Conservation (phyloP, 2,888 invertebrate species). For the Tridacna gigas region DNA sequence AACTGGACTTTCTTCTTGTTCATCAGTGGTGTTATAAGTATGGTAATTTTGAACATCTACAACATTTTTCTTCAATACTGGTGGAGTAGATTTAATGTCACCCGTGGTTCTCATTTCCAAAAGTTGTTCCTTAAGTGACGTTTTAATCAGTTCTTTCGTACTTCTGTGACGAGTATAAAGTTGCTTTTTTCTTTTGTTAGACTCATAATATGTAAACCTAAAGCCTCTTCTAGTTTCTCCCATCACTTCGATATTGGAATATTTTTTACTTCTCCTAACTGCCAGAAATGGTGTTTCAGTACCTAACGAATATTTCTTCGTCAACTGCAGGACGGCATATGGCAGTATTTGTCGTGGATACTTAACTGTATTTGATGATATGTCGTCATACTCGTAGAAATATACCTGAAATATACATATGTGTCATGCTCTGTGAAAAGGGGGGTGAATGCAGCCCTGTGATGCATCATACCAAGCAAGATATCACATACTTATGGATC, state of each 20-base stretch:
- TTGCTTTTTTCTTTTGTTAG: constrained; percentile 22
- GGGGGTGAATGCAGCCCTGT: background rate
- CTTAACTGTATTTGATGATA: constrained; percentile 48
- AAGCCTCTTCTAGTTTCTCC: constrained; percentile 60
- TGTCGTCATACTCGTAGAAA: constrained; percentile 62
- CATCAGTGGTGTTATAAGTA: too few relatives aligned
- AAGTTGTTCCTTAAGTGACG: constrained; percentile 40
- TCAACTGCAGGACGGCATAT: constrained; percentile 54
- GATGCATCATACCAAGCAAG: too few relatives aligned
- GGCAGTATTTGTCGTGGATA: constrained; percentile 61
- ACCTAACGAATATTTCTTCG: constrained; percentile 26
- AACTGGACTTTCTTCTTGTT: too few relatives aligned
- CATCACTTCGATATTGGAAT: constrained; percentile 41
- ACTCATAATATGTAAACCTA: constrained; percentile 35
- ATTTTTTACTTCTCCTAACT: constrained; percentile 4
- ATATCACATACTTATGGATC: too few relatives aligned
- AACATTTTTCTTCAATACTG: background rate
- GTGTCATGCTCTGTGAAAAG: too few relatives aligned
- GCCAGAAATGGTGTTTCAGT: constrained; percentile 44
- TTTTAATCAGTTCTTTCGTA: background rate
- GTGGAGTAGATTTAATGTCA: background rate
- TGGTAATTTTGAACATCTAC: background rate
- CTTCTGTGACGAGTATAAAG: background rate
- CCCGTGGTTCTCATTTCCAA: constrained; percentile 44
- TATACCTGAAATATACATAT: constrained; percentile 52